Evolutionary conservation across 1,140 invertebrate genomes (phyloP), one percentile per base, ranked within the genome.

Genomic region (Magallana gigas): DNA sequence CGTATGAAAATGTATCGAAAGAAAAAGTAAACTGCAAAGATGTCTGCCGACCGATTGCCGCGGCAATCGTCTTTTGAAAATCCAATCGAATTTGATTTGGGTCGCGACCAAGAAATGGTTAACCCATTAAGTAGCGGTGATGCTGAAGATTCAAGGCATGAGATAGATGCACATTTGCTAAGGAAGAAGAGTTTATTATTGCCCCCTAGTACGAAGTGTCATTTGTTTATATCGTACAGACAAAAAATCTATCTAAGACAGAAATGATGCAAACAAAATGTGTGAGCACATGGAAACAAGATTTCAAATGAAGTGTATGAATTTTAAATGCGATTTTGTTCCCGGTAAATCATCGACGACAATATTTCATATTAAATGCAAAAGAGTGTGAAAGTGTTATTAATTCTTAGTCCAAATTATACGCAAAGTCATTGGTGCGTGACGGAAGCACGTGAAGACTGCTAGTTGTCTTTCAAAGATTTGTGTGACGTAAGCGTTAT

Each of bases 341-440:
- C 60, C 84, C 57, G 84, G 84, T 7, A 85, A 57, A 16, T 14
- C 29, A 68, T 85, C 29, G 84, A 85, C 4, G 62, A 48, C 9
- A 85, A 85, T 36, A 68, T 85, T 8, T 9, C 36, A 23, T 60
- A 85, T 57, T 29, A 68, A n/a, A 85, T 85, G 62, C 29, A 59
- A 12, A 64, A 57, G 5, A 85, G 84, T 57, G 57, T 36, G 8
- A 85, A 85, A 57, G 57, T 68, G 11, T 59, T 85, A 9, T n/a
- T 85, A n/a, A 64, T 85, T 36, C n/a, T 85, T 1, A 85, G 84
- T 68, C 84, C 59, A 56, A 85, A 59, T 71, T 85, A 68, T 85
- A 11, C 56, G 18, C 23, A 68, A n/a, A 85, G 84, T 56, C 18
- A 68, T 7, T 85, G 84, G 84, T 85, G 84, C 64, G 64, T 85